phyloP scores from a whole-genome alignment of 2,888 invertebrate genomes.

The Catonia carolina region DNA sequence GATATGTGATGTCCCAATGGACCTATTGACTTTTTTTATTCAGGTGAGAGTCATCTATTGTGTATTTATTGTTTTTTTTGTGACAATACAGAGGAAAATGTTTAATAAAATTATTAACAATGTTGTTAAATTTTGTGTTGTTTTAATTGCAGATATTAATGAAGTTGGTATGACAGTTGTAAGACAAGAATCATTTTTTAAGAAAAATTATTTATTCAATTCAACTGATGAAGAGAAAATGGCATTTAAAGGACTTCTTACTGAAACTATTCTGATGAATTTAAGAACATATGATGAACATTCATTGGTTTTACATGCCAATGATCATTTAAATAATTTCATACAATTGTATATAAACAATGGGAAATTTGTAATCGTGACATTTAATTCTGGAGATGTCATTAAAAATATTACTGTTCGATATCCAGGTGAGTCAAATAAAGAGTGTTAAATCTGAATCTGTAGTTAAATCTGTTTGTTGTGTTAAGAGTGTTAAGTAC shows the following conservation, averaged over 20 bases:
- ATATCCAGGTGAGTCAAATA: slow-evolving; percentile 50
- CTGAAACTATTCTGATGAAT: slow-evolving; percentile 77
- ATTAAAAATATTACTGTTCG: slow-evolving; percentile 72
- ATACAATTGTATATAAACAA: slow-evolving; percentile 79
- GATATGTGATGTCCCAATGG: too few relatives aligned
- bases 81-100: too few relatives aligned
- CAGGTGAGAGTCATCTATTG: too few relatives aligned
- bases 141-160: slow-evolving; percentile 85
- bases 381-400: slow-evolving; percentile 75
- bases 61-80: too few relatives aligned
- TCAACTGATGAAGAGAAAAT: slow-evolving; percentile 56
- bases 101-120: too few relatives aligned
- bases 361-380: slow-evolving; percentile 70
- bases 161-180: slow-evolving; percentile 82
- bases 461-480: too few relatives aligned
- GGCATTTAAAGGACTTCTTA: slow-evolving; percentile 63
- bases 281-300: slow-evolving; percentile 78
- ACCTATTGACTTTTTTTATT: too few relatives aligned
- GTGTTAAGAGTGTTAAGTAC: too few relatives aligned
- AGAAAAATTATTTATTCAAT: slow-evolving; percentile 64
- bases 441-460: not conserved
- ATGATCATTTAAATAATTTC: slow-evolving; percentile 90
- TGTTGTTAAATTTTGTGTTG: too few relatives aligned
- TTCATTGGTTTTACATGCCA: slow-evolving; percentile 79
- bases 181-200: slow-evolving; percentile 68